Percentiles rank a stretch among this genome's conserved stretches.
Conservation (phyloP, 2,888 invertebrate species). For the Luperina nickerlii region DNA sequence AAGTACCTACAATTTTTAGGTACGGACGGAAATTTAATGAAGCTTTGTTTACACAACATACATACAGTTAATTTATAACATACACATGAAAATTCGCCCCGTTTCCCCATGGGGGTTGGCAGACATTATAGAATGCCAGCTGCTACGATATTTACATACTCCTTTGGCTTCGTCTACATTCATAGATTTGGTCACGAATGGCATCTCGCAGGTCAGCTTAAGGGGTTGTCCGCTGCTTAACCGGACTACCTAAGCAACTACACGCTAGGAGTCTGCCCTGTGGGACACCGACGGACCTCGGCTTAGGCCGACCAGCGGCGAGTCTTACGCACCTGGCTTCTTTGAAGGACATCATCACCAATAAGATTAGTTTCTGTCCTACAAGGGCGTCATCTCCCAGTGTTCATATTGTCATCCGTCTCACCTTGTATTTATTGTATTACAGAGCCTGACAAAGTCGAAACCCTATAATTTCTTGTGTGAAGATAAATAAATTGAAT, state of each 20-base stretch:
- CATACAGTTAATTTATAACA: background rate
- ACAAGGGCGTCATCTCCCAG: background rate
- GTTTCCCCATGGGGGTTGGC: background rate
- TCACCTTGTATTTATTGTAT: no score
- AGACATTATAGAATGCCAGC: background rate
- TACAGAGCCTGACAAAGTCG: background rate
- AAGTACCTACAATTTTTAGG: slow-evolving; percentile 1
- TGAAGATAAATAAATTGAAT: slow-evolving; percentile 34
- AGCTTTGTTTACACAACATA: slow-evolving; percentile 30
- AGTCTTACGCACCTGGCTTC: background rate
- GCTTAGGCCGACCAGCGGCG: no score
- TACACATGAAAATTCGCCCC: background rate
- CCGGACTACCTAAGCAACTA: no score
- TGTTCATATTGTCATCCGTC: background rate
- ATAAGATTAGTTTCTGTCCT: background rate
- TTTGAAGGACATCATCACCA: background rate
- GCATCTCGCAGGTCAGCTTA: no score
- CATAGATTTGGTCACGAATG: background rate
- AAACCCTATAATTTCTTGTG: background rate
- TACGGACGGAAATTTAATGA: background rate
- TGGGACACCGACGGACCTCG: no score
- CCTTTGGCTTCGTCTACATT: background rate
- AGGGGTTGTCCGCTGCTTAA: no score
- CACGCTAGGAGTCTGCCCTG: no score
- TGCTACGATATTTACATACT: background rate